These are phyloP conservation scores for Drosophila sturtevanti DNA, from an alignment of 1,140 invertebrate species.

Conservation along the genomic window DNA sequence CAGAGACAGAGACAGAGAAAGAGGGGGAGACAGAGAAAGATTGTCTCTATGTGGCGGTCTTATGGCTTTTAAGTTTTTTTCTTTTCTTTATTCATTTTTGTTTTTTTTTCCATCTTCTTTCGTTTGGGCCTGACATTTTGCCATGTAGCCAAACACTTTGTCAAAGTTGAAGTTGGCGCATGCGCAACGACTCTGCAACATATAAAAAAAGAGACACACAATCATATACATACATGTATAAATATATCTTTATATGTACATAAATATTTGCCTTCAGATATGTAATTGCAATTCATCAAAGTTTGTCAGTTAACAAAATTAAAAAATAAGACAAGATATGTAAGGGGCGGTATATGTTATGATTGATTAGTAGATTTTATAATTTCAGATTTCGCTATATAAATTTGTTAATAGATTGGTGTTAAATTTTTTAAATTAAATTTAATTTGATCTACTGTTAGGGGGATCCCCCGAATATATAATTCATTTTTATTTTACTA, in stretches of 20 bases:
- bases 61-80: constrained; percentile 46
- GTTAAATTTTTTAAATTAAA: background rate
- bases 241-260: background rate
- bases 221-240: background rate
- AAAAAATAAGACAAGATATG: constrained; percentile 7
- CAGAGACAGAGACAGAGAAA: background rate
- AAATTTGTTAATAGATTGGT: background rate
- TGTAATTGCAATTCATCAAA: constrained; percentile 52
- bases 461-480: too few relatives aligned
- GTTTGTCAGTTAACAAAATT: constrained; percentile 27
- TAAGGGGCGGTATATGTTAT: background rate
- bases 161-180: constrained; percentile 53
- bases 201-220: background rate
- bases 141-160: constrained; percentile 55
- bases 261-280: constrained; percentile 22
- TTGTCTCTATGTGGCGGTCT: constrained; percentile 27
- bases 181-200: constrained; percentile 19
- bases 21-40: constrained; percentile 17
- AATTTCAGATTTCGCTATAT: background rate
- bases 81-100: too few relatives aligned
- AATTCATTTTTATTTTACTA: too few relatives aligned
- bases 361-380: background rate
- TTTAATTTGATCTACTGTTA: background rate
- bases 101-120: background rate
- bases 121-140: constrained; percentile 46